Evolutionary conservation across 2,797 vertebrate genomes (phyloP), one percentile per base, ranked within the genome.

Genomic region (Hemitrygon akajei): DNA sequence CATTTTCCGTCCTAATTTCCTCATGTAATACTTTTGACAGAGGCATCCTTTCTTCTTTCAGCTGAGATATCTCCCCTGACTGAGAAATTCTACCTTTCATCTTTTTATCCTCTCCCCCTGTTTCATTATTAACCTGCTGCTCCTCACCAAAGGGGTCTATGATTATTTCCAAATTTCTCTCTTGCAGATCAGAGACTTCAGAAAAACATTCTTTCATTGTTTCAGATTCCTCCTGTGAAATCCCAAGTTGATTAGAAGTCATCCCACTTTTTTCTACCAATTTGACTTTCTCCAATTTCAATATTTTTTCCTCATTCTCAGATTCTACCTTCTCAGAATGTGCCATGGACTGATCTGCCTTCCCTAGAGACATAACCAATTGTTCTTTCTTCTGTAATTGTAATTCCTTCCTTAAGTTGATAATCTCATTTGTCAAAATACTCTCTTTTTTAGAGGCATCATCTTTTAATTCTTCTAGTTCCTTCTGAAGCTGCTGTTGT

Each of bases 401-500:
- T 77, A 97, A 96, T 30, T 95, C 94, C 40, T 93, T 96, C 92
- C 97, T 97, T 7, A 98, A 96, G 0, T 97, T 96, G 0, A 94
- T 95, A 27, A 98, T 96, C 95, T 97, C 96, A 93, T 92, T 94
- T 0, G 95, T 96, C 37, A 98, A 96, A 25, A 96, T 96, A 10
- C 95, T 96, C 84, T 98, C 97, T 94, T 96, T 96, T 25, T 94
- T 95, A 95, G 97, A 97, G 0, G 97, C 95, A 58, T 93, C n/a
- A 0, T 93, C 94, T 75, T 95, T 95, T 0, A 97, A 94, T 0
- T 96, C 95, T 0, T 94, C 95, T 56, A 98, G 95, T 77, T 98
- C 97, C 7, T 95, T 96, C 75, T 97, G 96, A 22, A 99, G 96
- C 81, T 96, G 96, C 94, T 96, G 94, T 86, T 97, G 98, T 95